Base-by-base conservation (phyloP, 2,797 vertebrate genomes). In the Sorex maritimensis region DNA sequence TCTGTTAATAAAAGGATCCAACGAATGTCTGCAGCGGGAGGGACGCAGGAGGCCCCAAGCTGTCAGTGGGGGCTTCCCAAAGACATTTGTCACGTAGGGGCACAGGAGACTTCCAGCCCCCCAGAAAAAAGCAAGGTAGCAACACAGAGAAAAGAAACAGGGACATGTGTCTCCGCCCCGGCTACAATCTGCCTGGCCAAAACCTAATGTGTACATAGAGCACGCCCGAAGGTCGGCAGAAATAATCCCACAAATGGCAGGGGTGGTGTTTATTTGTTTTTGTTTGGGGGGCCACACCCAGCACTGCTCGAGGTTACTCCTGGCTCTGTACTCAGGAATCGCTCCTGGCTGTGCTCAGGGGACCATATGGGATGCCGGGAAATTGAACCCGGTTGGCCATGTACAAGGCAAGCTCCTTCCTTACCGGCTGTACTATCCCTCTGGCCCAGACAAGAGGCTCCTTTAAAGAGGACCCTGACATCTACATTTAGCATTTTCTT, bases 111-210 rank as follows among this genome's bases (percentile, higher is more conserved):
- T 85, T 91, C 3, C 72, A 91, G 38, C 74, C 13, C 52, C 69
- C 52, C 69, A 46, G 75, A 92, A 63, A 88, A 0, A 38, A 46
- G 7, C 12, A 1, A 58, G 49, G 44, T 23, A 61, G 75, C 52
- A 34, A n/a, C 65, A 23, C 0, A 23, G 28, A 58, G 71, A 87
- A 21, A 93, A 89, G 10, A 91, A 46, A 86, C 26, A 63, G 67
- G 34, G 69, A 49, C 68, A 1, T 72, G 68, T 58, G 28, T 73
- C 86, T 88, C 87, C 72, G 81, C 75, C 68, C 84, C 24, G 86
- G 80, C 78, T 71, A 71, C 69, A 58, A 78, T 83, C 41, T 44
- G 41, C 41, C 91, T 67, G 77, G 75, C 63, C 61, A 24, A 46
- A 74, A n/a, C 9, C 2, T 83, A 26, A 68, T 24, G 10, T 30